Evolutionary conservation across 2,888 invertebrate genomes (phyloP).

Genomic region (Heliconius erato): DNA sequence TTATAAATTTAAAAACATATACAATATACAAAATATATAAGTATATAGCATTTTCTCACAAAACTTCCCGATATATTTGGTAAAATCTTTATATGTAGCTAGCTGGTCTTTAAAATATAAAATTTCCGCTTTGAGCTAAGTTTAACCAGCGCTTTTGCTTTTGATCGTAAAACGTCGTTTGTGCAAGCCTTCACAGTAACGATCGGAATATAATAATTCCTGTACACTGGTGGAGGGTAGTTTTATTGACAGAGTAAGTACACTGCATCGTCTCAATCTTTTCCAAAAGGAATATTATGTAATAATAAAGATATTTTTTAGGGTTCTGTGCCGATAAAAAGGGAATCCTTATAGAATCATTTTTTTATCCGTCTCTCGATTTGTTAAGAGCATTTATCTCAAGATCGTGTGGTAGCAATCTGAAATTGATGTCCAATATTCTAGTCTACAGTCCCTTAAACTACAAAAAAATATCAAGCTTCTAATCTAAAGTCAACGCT

Average conservation of each 20-base stretch:
- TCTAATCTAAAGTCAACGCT: too few species aligned
- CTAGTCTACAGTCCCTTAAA: too few species aligned
- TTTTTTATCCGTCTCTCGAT: too few species aligned
- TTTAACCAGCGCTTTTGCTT: slow-evolving; percentile 20
- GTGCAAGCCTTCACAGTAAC: slow-evolving; percentile 24
- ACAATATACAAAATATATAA: not conserved
- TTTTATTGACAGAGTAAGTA: slow-evolving; percentile 7
- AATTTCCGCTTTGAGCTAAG: slow-evolving; percentile 26
- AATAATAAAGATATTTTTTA: not conserved
- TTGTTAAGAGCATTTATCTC: too few species aligned
- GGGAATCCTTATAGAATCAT: too few species aligned
- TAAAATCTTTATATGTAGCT: slow-evolving; percentile 22
- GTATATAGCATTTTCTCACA: not conserved
- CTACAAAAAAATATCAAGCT: too few species aligned
- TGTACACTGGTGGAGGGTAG: not conserved
- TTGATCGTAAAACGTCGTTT: slow-evolving; percentile 25
- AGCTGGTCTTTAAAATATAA: slow-evolving; percentile 4
- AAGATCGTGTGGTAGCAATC: too few species aligned
- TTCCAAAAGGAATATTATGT: not conserved
- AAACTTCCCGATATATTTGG: not conserved
- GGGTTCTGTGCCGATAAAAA: too few species aligned
- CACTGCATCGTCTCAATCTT: not conserved
- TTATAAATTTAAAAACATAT: not conserved
- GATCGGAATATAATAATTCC: slow-evolving; percentile 27
- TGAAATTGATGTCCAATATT: too few species aligned